Conservation (phyloP, 2,113 vertebrate species). For the Microtus ochrogaster region DNA sequence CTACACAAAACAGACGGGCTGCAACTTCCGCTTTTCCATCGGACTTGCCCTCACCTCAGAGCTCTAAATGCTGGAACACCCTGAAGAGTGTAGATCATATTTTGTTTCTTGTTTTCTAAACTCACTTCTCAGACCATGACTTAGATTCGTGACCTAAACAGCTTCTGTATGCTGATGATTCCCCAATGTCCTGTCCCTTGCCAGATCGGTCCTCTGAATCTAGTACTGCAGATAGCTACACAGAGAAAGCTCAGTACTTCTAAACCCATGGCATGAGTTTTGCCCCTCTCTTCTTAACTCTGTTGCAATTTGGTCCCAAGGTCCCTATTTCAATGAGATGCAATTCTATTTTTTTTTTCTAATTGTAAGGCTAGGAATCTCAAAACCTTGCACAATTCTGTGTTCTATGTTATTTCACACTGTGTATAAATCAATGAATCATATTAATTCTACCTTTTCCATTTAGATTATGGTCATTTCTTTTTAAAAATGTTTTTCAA, state of each 20-base stretch:
- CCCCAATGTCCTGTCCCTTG: background rate
- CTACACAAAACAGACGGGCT: background rate
- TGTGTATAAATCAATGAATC: background rate
- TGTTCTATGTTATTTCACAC: conserved; percentile 5
- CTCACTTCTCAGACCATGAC: background rate
- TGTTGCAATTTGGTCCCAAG: background rate
- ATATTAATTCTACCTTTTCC: background rate
- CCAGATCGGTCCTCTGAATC: background rate
- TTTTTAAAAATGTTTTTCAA: background rate
- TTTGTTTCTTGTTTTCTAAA: background rate
- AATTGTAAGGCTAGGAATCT: background rate
- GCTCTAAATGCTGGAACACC: background rate
- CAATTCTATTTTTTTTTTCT: background rate
- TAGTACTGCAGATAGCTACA: background rate
- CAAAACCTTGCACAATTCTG: background rate
- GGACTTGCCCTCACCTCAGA: background rate
- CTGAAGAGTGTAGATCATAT: background rate
- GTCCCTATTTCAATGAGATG: background rate
- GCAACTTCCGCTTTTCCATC: background rate
- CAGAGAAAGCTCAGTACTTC: background rate
- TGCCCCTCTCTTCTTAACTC: background rate
- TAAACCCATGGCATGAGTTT: background rate
- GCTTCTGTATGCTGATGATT: background rate
- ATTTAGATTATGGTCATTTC: background rate
- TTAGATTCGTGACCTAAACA: background rate